phyloP scores from a whole-genome alignment of 2,113 vertebrate genomes.

The Clupea harengus region DNA sequence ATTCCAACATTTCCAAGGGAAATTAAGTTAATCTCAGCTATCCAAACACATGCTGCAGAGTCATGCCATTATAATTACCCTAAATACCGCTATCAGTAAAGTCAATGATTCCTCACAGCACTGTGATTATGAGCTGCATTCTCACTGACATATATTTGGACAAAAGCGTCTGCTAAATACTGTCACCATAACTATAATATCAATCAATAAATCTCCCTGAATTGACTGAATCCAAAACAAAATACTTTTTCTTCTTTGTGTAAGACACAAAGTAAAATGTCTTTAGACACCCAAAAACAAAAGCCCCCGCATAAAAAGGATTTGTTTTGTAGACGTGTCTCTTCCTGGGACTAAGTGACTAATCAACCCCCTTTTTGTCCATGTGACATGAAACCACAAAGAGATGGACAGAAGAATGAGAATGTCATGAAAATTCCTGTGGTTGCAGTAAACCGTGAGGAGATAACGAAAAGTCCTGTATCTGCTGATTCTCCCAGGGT shows the following conservation, averaged over 20 bases:
- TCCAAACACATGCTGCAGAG: too few species aligned
- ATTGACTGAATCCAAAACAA: background rate
- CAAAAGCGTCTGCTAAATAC: too few species aligned
- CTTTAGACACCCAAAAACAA: too few species aligned
- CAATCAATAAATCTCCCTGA: background rate
- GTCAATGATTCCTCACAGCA: constrained; percentile 26
- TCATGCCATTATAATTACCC: background rate
- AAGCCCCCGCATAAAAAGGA: too few species aligned
- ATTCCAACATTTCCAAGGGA: too few species aligned
- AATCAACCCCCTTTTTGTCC: too few species aligned
- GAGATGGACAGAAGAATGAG: background rate
- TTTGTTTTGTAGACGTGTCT: too few species aligned
- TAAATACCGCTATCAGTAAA: constrained; percentile 20
- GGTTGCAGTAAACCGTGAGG: background rate
- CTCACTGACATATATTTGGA: background rate
- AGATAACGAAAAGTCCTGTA: background rate
- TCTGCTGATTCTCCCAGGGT: background rate
- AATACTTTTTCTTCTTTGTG: background rate
- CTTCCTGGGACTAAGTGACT: too few species aligned
- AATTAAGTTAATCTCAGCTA: too few species aligned
- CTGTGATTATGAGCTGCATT: background rate
- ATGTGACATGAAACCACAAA: background rate
- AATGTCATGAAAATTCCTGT: background rate
- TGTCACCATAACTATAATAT: too few species aligned
- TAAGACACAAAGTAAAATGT: background rate